Base-by-base conservation (phyloP, 2,797 vertebrate genomes). In the Discoglossus pictus region DNA sequence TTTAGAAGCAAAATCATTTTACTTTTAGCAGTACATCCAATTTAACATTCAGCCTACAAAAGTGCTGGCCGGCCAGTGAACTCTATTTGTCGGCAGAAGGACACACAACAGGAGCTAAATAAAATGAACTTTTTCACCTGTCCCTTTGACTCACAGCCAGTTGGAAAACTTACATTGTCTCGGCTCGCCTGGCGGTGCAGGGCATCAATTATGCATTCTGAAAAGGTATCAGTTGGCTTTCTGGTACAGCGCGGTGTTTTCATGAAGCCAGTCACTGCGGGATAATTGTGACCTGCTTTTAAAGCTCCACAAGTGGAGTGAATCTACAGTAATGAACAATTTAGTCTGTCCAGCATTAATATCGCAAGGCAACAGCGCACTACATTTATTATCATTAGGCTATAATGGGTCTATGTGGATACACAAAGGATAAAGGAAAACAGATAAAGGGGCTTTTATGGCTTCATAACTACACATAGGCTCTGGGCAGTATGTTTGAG, bases 101-200 rank as follows among this genome's bases (percentile, higher is more conserved):
- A 40, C 16, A 16, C 59, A 31, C 59, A 11, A 35, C 40, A 27
- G 52, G 67, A 63, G 8, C 16, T 36, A 36, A 68, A 68, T 63
- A 56, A 54, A 24, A 27, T 55, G 42, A 55, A 61, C 42, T 55
- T 42, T 34, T 63, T 70, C 59, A 63, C 67, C 67, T 62, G 67
- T 23, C 38, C 60, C 34, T 56, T 23, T 62, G 66, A 69, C 40
- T 55, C 12, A 2, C 20, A 20, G 66, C 58, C 66, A 69, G 34
- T 27, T 68, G 67, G 50, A 69, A 62, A 23, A 18, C 42, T 12
- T 25, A 39, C 67, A 40, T 43, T 17, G 42, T 62, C 67, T 52
- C 13, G 13, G 42, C 43, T 55, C 62, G 59, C 67, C 67, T 62
- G 42, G 52, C 62, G 67, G 56, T n/a, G 42, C 6, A 17, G 20